These are phyloP conservation scores for Trypoxylus dichotomus DNA, from an alignment of 1,140 invertebrate genomes.

Conservation along the genomic window DNA sequence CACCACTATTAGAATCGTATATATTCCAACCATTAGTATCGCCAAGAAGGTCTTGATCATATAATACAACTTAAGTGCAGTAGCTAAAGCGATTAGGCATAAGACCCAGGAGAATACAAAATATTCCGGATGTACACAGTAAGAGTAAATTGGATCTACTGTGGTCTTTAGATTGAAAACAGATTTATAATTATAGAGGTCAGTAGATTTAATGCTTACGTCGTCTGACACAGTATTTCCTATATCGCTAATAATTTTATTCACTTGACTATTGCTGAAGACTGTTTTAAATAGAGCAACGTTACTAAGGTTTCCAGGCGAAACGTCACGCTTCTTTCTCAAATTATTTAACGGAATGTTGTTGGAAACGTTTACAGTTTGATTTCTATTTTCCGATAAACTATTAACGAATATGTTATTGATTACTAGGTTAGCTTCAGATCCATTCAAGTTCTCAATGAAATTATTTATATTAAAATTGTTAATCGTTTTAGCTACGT, in stretches of 20 bases:
- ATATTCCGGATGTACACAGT: slow-evolving; percentile 71
- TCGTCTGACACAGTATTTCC: not conserved
- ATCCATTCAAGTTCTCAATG: not conserved
- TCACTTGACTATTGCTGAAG: not conserved
- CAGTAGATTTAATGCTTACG: not conserved
- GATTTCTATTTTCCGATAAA: not conserved
- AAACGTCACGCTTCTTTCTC: not conserved
- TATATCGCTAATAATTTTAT: not conserved
- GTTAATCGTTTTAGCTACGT: not conserved
- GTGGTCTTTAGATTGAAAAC: not conserved
- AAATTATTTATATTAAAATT: slow-evolving; percentile 25
- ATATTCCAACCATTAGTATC: slow-evolving; percentile 71
- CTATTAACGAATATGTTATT: slow-evolving; percentile 23
- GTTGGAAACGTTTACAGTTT: not conserved
- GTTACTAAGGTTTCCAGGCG: not conserved
- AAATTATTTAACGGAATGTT: not conserved
- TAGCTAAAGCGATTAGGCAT: slow-evolving; percentile 86
- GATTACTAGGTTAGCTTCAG: not conserved
- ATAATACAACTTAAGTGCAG: slow-evolving; percentile 91
- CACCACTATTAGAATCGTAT: slow-evolving; percentile 69
- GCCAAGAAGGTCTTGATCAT: slow-evolving; percentile 85
- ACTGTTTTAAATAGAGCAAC: not conserved
- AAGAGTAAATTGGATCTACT: not conserved
- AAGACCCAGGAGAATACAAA: slow-evolving; percentile 92
- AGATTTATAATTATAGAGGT: too few relatives aligned